Evolutionary conservation across 2,113 vertebrate genomes (phyloP), one percentile per base, ranked within the genome.

Genomic region (Gadus macrocephalus): DNA sequence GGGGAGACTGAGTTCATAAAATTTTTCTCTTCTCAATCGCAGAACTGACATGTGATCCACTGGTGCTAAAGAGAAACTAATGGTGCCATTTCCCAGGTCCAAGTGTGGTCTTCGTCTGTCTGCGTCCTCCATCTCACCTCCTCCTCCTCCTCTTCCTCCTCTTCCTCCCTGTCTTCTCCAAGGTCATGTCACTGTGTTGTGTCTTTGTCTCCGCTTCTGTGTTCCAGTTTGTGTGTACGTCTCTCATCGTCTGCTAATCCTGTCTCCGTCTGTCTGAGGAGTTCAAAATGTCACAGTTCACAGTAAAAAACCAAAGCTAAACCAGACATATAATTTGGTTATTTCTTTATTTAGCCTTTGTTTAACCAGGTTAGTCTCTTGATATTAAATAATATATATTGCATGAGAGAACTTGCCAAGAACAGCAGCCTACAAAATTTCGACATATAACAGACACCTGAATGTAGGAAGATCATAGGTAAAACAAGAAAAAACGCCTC

Each of bases 11-110:
- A 89, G 88, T 84, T 88, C 67, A 77, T 90, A 85, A 86, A 86
- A 77, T 89, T 90, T 92, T 92, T 93, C 91, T 92, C 92, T 92
- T 93, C 92, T 92, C 92, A 91, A 91, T 90, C 90, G 92, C 91
- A 92, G 91, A 92, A 92, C 92, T 88, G 86, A 89, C 84, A 83
- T 87, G 88, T 89, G 84, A 89, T 81, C 80, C 90, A 92, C 88
- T 91, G 91, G 92, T 93, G 91, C 91, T 93, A 87, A 86, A 91
- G 86, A 90, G 81, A 90, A 87, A 84, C 83, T 84, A 87, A 85
- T 77, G 85, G 85, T 88, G 87, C 85, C 84, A 83, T 90, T 87
- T 86, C 82, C 83, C 78, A 78, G 78, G 81, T 82, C 80, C 42
- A 64, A 69, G 74, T 81, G 78, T 49, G 42, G 42, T 49, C 42